Conservation (phyloP, 53 echinoderm and acorn worm genomes). For the Holothuria scabra region DNA sequence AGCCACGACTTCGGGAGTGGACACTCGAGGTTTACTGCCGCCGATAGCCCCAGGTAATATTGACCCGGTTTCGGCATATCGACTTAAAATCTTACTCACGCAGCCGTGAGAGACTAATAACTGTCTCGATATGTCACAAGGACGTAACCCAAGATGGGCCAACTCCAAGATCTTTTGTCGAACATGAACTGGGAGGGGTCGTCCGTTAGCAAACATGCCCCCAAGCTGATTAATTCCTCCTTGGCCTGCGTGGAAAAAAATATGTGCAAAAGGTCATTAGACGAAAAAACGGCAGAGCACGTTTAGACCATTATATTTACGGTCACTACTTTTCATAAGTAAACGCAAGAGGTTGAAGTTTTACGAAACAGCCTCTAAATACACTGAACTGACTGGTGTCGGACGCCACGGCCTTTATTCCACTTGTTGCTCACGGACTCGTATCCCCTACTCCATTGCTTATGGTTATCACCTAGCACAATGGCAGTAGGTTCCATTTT, state of each 20-base stretch:
- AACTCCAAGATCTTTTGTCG: slow-evolving; percentile 86
- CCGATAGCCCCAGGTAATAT: slow-evolving; percentile 78
- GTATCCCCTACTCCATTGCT: too few relatives aligned
- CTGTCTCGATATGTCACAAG: slow-evolving; percentile 93
- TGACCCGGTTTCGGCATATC: slow-evolving; percentile 77
- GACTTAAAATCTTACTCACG: slow-evolving; percentile 90
- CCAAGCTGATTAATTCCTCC: slow-evolving; percentile 92
- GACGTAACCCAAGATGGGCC: slow-evolving; percentile 89
- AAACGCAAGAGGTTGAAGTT: too few relatives aligned
- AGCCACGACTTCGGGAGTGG: slow-evolving; percentile 80
- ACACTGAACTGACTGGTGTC: too few relatives aligned
- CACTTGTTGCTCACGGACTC: too few relatives aligned
- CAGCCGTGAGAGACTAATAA: slow-evolving; percentile 95
- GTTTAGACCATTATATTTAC: too few relatives aligned
- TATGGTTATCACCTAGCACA: too few relatives aligned
- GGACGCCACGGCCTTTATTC: too few relatives aligned
- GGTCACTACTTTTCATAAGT: too few relatives aligned
- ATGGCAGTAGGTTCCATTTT: too few relatives aligned
- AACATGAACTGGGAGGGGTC: slow-evolving; percentile 87
- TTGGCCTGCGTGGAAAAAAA: slow-evolving; percentile 60
- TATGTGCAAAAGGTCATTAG: background rate
- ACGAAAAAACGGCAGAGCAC: too few relatives aligned
- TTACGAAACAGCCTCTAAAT: too few relatives aligned
- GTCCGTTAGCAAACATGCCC: slow-evolving; percentile 91
- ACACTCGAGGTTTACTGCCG: slow-evolving; percentile 80